Evolutionary conservation across 1,140 invertebrate species (phyloP).

Genomic region (Leptinotarsa lineolata): DNA sequence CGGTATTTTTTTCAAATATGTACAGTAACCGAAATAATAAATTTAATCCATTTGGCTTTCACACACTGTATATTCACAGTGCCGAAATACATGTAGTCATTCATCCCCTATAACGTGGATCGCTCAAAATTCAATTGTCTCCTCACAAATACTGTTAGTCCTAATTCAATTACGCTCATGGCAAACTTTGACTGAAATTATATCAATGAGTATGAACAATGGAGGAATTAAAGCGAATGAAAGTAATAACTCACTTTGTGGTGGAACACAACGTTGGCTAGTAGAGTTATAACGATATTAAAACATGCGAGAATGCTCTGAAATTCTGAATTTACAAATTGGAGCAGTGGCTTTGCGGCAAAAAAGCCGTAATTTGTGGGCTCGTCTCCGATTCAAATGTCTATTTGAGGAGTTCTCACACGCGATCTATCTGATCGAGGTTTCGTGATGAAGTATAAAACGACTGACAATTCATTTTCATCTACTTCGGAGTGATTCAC

Average conservation of each 20-base stretch:
- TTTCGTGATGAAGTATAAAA: background rate
- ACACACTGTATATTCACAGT: too few species aligned
- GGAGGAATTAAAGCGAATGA: constrained; percentile 8
- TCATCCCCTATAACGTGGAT: too few species aligned
- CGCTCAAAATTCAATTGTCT: too few species aligned
- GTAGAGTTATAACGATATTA: background rate
- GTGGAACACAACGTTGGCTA: background rate
- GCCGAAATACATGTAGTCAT: too few species aligned
- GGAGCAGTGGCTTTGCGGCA: background rate
- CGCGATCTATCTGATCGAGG: background rate
- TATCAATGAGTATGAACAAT: constrained; percentile 9
- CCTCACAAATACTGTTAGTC: too few species aligned
- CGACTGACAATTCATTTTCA: too few species aligned
- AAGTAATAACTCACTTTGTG: constrained; percentile 9
- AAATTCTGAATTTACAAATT: background rate
- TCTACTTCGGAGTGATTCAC: too few species aligned
- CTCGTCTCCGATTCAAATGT: background rate
- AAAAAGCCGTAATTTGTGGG: background rate
- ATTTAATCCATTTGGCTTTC: too few species aligned
- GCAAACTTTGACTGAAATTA: background rate
- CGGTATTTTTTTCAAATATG: too few species aligned
- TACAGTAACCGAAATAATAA: too few species aligned
- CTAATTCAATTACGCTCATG: background rate
- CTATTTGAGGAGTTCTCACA: background rate
- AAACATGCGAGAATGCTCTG: background rate